Base-by-base conservation (phyloP, 92 coral and sea anemone genomes). In the Siderastrea siderea region DNA sequence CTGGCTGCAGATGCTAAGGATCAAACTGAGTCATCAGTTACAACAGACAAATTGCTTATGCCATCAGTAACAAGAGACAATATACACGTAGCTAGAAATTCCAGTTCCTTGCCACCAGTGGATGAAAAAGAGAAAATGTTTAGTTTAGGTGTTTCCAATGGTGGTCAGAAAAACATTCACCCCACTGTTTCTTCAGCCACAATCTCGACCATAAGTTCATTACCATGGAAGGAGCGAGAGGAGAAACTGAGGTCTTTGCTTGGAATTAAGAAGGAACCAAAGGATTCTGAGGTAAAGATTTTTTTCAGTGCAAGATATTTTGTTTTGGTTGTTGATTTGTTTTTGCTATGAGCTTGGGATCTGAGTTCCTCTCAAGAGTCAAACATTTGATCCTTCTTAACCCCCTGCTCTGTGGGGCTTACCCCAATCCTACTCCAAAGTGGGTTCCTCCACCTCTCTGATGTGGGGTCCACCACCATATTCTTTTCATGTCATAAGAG, bases 261-360 rank as follows among this genome's bases (percentile, higher is more conserved):
- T 70, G 93, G 93, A 47, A 87, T 93, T 47, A 90, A 93, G 79
- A 86, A 78, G 48, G 93, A 93, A 60, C 80, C 73, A 1, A 48
- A 73, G 43, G 91, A 89, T 59, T n/a, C 68, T 1, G 69, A 65
- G 84, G 95, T 88, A 91, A 84, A 10, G 16, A 2, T 45, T 68
- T 5, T 44, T 14, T 45, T 68, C 11, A 5, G 6, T 43, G 44
- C 51, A 9, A 26, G 38, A 26, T 45, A 15, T 44, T 68, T 5
- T 3, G 68, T 9, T 38, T 19, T 26, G 6, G 53, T 43, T 7
- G 10, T 70, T 46, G 17, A 14, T n/a, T 45, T 72, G 38, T 44
- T 48, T 11, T 10, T 4, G 53, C 15, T 6, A 45, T 45, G 55
- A 43, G 44, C 0, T 26, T 26, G 38, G 38, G 38, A 26, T 26